These are phyloP conservation scores for Crocallis elinguaria DNA, from an alignment of 2,888 invertebrate genomes.

Conservation along the genomic window DNA sequence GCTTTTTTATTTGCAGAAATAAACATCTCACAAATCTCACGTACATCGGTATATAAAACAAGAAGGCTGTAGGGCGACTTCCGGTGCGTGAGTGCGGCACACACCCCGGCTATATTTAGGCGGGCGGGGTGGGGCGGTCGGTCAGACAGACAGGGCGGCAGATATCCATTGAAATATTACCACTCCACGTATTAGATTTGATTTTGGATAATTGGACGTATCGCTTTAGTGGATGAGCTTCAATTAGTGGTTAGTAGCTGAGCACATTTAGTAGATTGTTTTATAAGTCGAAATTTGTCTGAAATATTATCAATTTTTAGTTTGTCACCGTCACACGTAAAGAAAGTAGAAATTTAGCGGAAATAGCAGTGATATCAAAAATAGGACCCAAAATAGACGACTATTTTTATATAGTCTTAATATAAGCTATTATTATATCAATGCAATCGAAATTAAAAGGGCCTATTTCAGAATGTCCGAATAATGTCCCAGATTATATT, in stretches of 20 bases:
- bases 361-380: no score
- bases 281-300: neutral
- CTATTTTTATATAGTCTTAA: no score
- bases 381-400: no score
- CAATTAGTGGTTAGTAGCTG: slow-evolving; percentile 29
- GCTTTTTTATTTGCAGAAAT: slow-evolving; percentile 20
- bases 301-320: no score
- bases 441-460: no score
- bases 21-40: slow-evolving; percentile 20
- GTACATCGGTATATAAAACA: slow-evolving; percentile 43
- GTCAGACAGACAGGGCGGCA: slow-evolving; percentile 37
- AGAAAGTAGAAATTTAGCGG: no score
- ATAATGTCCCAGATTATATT: no score
- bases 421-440: no score
- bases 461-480: no score
- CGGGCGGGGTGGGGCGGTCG: slow-evolving; percentile 41
- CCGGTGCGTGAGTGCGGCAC: slow-evolving; percentile 59
- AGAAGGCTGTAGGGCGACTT: slow-evolving; percentile 58
- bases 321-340: no score
- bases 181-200: slow-evolving; percentile 52
- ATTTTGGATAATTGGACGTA: slow-evolving; percentile 40
- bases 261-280: slow-evolving; percentile 11
- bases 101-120: slow-evolving; percentile 46
- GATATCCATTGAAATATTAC: slow-evolving; percentile 45
- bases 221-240: slow-evolving; percentile 36